phyloP scores from a whole-genome alignment of 2,888 invertebrate genomes.

The Protophormia terraenovae region DNA sequence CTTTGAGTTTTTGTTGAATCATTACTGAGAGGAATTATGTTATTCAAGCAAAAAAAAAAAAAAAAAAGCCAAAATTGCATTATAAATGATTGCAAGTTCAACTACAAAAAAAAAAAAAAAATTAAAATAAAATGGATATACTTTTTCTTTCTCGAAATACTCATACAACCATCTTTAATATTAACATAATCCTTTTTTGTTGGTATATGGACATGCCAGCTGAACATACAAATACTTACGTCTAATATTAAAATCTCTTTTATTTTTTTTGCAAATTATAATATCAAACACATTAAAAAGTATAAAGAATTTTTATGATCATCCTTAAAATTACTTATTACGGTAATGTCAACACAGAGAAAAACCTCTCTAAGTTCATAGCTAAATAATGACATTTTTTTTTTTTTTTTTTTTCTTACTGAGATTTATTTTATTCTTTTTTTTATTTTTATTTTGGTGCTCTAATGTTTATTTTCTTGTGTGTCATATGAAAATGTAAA shows the following conservation, averaged over 20 bases:
- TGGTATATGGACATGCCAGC: conserved; percentile 7
- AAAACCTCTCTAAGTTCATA: conserved; percentile 11
- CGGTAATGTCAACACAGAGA: conserved; percentile 38
- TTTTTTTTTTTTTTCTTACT: not conserved
- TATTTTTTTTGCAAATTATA: conserved; percentile 44
- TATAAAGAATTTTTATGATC: conserved; percentile 48
- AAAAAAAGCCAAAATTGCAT: conserved; percentile 1
- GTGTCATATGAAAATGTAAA: conserved; percentile 42
- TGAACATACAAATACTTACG: not conserved
- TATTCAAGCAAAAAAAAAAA: not conserved
- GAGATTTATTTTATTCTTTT: not conserved
- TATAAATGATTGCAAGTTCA: conserved; percentile 17
- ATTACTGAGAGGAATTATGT: not conserved
- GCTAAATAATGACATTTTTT: conserved; percentile 43
- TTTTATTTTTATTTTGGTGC: not conserved
- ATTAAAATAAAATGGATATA: not conserved
- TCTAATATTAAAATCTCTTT: not conserved
- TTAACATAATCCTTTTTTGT: conserved; percentile 52
- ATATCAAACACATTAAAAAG: conserved; percentile 56
- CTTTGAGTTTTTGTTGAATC: no score
- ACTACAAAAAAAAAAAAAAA: not conserved
- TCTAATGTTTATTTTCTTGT: conserved; percentile 21
- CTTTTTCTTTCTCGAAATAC: not conserved
- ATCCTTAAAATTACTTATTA: conserved; percentile 59
- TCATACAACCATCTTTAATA: not conserved